These are phyloP conservation scores for Panopea generosa DNA, from an alignment of 2,888 invertebrate species.

Conservation along the genomic window DNA sequence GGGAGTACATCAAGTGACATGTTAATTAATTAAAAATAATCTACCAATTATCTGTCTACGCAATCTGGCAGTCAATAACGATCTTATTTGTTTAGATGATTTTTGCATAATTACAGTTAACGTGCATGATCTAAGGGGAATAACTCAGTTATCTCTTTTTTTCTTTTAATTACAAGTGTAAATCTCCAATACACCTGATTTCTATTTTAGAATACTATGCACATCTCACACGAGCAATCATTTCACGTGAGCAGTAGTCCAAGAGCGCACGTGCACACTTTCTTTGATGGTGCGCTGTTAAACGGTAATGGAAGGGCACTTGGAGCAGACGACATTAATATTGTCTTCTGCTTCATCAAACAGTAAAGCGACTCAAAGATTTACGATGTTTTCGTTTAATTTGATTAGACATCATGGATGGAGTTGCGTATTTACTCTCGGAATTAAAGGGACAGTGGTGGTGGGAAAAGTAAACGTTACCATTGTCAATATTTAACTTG, in stretches of 20 bases:
- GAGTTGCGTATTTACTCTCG: slow-evolving; percentile 21
- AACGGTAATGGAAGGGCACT: neutral
- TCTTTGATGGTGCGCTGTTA: slow-evolving; percentile 33
- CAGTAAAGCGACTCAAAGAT: slow-evolving; percentile 46
- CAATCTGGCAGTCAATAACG: no score
- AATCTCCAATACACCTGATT: no score
- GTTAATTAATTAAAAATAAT: no score
- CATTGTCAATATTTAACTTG: neutral
- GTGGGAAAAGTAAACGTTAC: slow-evolving; percentile 2
- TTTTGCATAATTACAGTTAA: no score
- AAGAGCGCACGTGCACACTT: slow-evolving; percentile 31
- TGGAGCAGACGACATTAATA: slow-evolving; percentile 52
- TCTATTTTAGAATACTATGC: no score
- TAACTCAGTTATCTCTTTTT: no score
- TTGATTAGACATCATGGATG: slow-evolving; percentile 39
- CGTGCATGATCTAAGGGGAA: no score
- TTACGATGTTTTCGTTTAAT: slow-evolving; percentile 60
- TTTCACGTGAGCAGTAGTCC: neutral
- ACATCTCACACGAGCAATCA: neutral
- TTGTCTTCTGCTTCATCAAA: slow-evolving; percentile 46
- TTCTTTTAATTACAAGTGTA: no score
- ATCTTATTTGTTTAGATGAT: no score
- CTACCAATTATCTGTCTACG: no score
- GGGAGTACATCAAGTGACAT: no score
- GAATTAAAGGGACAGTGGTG: slow-evolving; percentile 9